Percentiles rank a stretch among this genome's conserved stretches.
phyloP scores from a whole-genome alignment of 2,113 vertebrate genomes.

The Pelecanoides urinatrix region DNA sequence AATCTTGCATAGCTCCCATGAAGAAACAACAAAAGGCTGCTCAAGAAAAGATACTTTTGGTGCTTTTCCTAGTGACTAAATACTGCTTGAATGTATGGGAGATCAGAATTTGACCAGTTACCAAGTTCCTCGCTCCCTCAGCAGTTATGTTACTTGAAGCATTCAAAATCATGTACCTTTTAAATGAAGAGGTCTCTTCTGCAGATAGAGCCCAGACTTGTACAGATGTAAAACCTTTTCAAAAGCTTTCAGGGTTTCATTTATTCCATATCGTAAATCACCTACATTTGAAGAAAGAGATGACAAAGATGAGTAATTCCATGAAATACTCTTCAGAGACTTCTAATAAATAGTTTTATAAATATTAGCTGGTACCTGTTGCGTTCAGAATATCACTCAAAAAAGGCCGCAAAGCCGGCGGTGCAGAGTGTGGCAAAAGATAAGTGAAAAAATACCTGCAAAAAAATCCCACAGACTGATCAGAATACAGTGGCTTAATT shows the following conservation, averaged over 20 bases:
- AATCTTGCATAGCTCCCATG: not conserved
- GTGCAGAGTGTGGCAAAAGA: slow-evolving; percentile 88
- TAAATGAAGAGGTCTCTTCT: slow-evolving; percentile 74
- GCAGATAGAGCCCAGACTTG: slow-evolving; percentile 85
- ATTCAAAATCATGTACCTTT: slow-evolving; percentile 71
- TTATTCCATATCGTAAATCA: slow-evolving; percentile 81
- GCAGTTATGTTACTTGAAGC: not conserved
- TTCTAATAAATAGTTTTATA: not conserved
- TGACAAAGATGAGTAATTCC: not conserved
- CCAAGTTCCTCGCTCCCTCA: not conserved
- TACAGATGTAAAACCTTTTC: slow-evolving; percentile 85
- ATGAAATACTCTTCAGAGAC: not conserved
- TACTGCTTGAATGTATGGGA: not conserved
- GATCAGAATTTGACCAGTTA: not conserved
- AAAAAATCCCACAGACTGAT: slow-evolving; percentile 46
- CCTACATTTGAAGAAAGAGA: slow-evolving; percentile 68
- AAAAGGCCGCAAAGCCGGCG: slow-evolving; percentile 77
- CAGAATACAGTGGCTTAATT: not conserved
- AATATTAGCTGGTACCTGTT: slow-evolving; percentile 78
- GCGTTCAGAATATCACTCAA: slow-evolving; percentile 86
- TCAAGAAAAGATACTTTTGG: not conserved
- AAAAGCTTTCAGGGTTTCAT: slow-evolving; percentile 83
- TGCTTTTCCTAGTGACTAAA: not conserved
- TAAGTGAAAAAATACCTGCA: slow-evolving; percentile 93
- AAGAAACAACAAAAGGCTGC: not conserved